Evolutionary conservation across 2,113 vertebrate genomes (phyloP).

Genomic region (Pachycephala philippinensis): DNA sequence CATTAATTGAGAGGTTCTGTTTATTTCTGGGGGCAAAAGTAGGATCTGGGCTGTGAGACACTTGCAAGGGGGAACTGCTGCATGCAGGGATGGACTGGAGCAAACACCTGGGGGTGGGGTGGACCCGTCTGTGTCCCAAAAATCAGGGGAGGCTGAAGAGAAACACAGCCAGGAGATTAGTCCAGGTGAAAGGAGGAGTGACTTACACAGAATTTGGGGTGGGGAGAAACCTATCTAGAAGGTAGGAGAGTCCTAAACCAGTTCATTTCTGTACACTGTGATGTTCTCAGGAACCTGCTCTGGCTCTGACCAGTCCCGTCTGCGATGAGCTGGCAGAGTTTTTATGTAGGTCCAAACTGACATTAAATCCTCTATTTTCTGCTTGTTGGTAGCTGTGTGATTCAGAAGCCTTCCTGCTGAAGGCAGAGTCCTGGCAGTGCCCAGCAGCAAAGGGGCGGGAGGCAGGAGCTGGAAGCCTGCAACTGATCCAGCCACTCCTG

Average conservation of each 20-base stretch:
- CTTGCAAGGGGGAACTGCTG: not conserved
- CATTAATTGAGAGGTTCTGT: not conserved
- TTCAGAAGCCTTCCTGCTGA: not conserved
- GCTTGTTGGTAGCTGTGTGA: not conserved
- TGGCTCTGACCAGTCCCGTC: not conserved
- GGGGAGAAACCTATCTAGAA: not conserved
- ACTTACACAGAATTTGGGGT: not conserved
- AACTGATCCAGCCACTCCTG: not conserved
- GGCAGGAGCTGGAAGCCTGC: not conserved
- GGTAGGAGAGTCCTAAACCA: not conserved
- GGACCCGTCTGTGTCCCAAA: not conserved
- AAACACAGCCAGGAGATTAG: not conserved
- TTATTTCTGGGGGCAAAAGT: not conserved
- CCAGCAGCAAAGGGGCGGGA: not conserved
- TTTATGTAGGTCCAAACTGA: not conserved
- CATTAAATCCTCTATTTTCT: not conserved
- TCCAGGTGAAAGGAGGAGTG: not conserved
- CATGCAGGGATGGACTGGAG: not conserved
- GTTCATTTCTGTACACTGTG: not conserved
- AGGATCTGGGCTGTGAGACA: not conserved
- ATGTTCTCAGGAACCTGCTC: not conserved
- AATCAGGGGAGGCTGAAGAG: not conserved
- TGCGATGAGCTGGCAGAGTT: not conserved
- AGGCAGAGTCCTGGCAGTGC: not conserved
- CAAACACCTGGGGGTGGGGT: not conserved